A percentile compares a stretch with the other conserved stretches of the same genome.
Conservation (phyloP, 2,797 vertebrate species). For the Zalophus californianus region DNA sequence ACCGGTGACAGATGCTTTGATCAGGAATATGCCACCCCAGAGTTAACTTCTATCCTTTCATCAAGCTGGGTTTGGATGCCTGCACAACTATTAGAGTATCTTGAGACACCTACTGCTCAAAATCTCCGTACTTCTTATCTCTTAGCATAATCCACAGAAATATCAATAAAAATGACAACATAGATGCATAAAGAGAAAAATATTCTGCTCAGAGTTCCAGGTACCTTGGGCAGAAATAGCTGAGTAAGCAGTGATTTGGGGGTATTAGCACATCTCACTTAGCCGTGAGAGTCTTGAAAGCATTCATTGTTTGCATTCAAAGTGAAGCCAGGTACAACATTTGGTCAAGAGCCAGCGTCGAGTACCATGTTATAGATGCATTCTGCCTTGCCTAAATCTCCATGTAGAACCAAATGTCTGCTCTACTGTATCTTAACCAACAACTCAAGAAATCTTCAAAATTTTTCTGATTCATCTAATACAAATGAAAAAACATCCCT, state of each 20-base stretch:
- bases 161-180: not conserved
- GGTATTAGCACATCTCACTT: constrained; percentile 34
- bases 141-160: constrained; percentile 26
- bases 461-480: not conserved
- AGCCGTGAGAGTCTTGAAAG: not conserved
- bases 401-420: not conserved
- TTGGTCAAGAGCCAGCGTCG: not conserved
- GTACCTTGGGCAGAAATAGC: constrained; percentile 48
- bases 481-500: not conserved
- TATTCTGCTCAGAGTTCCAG: not conserved
- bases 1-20: not conserved
- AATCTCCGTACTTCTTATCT: not conserved
- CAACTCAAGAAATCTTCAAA: not conserved
- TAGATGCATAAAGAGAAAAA: not conserved
- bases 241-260: constrained; percentile 34
- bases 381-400: not conserved
- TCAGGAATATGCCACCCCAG: not conserved
- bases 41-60: not conserved
- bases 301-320: constrained; percentile 6
- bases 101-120: not conserved
- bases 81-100: not conserved
- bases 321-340: constrained; percentile 54
- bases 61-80: not conserved
- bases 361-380: too few relatives aligned
- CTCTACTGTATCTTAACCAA: not conserved